Evolutionary conservation across 1,140 invertebrate species (phyloP), one percentile per base, ranked within the genome.

Genomic region (Yoshiicerus persimilis): DNA sequence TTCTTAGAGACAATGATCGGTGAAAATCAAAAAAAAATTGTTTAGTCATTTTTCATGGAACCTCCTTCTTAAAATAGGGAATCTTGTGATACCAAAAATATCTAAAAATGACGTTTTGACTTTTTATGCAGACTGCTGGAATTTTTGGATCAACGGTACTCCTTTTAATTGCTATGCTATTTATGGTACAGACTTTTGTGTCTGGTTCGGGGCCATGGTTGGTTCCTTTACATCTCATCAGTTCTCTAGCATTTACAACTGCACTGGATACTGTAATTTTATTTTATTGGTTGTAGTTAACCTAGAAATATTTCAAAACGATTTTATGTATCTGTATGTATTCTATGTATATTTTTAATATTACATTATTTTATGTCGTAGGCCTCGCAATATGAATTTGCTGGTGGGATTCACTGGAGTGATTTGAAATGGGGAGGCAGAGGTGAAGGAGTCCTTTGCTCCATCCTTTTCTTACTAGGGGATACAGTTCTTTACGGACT

Each of bases 211-310:
- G 92, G 87, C 94, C 95, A 1, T 94, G 94, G 6, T 95, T 96
- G 90, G 96, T 96, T 95, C 92, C 96, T 41, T 94, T 97, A 41
- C 96, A 95, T 1, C 93, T 97, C 23, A 94, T 97, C 36, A 97
- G 96, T 91, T 96, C 96, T 75, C 95, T 96, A n/a, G 96, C 96
- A 86, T 96, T 97, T 91, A 96, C 96, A 2, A 92, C 97, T 27
- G 96, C 96, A 34, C 96, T 97, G 94, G 96, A 97, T 91, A 96
- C 96, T 94, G 96, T 96, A 93, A 92, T 86, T 84, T 77, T 86
- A 2, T 56, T 38, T 56, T 80, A 84, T 64, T 5, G 11, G 23
- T 64, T 25, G 4, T n/a, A n/a, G n/a, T n/a, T n/a, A n/a, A n/a
- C n/a, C n/a, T n/a, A n/a, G n/a, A n/a, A n/a, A n/a, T n/a, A n/a